phyloP scores from a whole-genome alignment of 2,113 vertebrate species.

The Gasterosteus aculeatus region DNA sequence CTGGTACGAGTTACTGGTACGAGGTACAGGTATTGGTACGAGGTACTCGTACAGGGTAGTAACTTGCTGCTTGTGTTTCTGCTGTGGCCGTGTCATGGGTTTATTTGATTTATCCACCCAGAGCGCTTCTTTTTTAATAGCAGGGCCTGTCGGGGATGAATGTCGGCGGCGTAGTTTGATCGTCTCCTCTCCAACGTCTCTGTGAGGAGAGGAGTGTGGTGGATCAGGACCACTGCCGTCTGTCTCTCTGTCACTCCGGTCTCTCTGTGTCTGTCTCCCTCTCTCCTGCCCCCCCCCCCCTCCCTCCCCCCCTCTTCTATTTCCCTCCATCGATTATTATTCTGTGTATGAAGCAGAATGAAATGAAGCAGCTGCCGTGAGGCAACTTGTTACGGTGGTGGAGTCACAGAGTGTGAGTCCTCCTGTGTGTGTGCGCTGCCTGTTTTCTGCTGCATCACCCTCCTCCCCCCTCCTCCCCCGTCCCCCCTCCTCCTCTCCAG shows the following conservation, averaged over 20 bases:
- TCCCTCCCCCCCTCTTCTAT: background rate
- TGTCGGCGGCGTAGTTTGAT: too few species aligned
- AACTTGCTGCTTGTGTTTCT: too few species aligned
- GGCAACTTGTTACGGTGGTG: slow-evolving; percentile 24
- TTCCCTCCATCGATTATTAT: slow-evolving; percentile 36
- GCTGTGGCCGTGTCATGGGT: background rate
- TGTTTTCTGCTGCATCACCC: slow-evolving; percentile 21
- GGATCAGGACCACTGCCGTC: background rate
- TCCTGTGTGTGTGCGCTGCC: background rate
- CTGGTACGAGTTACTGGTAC: too few species aligned
- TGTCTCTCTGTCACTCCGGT: background rate
- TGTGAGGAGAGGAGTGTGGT: too few species aligned
- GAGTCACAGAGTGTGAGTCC: slow-evolving; percentile 2
- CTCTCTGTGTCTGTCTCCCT: background rate
- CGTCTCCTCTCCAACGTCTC: too few species aligned
- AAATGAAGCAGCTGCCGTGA: slow-evolving; percentile 51
- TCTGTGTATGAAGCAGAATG: slow-evolving; percentile 30
- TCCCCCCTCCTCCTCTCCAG: background rate
- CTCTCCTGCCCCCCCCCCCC: background rate
- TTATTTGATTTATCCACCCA: background rate
- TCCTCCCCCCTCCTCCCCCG: too few species aligned
- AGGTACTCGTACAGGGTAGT: too few species aligned
- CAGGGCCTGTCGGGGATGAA: too few species aligned
- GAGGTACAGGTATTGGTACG: too few species aligned
- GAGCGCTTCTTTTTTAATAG: too few species aligned